These are phyloP conservation scores for Cnemophilus loriae DNA, from an alignment of 2,113 vertebrate genomes.

Conservation along the genomic window DNA sequence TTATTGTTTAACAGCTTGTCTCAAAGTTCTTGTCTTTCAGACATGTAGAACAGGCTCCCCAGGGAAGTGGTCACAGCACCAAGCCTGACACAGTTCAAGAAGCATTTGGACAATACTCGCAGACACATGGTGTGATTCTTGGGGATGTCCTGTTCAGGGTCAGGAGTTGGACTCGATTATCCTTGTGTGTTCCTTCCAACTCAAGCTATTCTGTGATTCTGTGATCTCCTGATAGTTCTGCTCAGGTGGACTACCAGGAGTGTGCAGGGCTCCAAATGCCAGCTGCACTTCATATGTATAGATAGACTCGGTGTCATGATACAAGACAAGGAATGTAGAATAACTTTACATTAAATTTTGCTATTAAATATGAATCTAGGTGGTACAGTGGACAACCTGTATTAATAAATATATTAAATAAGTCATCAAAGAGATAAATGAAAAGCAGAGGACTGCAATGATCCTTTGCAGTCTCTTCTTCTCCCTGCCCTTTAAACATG, in stretches of 20 bases:
- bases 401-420: constrained; percentile 37
- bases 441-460: constrained; percentile 3
- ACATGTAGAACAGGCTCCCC: fast-evolving
- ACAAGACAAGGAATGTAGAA: neutral
- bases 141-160: too few relatives aligned
- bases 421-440: constrained; percentile 24
- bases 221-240: neutral
- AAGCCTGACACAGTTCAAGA: neutral
- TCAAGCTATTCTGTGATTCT: neutral
- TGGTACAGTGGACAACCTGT: neutral
- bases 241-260: neutral
- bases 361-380: neutral
- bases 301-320: neutral
- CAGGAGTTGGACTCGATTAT: fast-evolving
- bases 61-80: neutral
- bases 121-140: neutral
- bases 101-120: fast-evolving
- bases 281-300: neutral
- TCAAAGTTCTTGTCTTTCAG: neutral
- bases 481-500: constrained; percentile 1
- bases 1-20: neutral
- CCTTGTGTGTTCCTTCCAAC: neutral
- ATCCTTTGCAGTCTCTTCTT: neutral
- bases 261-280: neutral
- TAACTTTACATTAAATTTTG: constrained; percentile 10